Evolutionary conservation across 2,797 vertebrate species (phyloP).

Genomic region (Crenichthys baileyi): DNA sequence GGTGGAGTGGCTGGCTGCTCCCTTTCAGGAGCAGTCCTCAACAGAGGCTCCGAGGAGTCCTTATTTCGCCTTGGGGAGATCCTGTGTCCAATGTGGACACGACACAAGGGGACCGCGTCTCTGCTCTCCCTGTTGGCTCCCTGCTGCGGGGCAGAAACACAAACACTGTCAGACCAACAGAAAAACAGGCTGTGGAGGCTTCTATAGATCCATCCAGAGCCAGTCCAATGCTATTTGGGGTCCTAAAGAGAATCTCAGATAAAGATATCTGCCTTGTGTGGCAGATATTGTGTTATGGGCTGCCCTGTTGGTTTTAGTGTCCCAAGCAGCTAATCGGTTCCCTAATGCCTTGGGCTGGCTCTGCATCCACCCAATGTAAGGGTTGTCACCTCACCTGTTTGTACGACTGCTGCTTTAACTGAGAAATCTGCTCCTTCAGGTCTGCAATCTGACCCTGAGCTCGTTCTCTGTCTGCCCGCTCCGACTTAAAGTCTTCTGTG

Average conservation of each 20-base stretch:
- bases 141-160: slow-evolving; percentile 28
- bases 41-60: slow-evolving; percentile 63
- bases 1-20: slow-evolving; percentile 47
- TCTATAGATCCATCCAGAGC: neutral
- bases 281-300: neutral
- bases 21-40: slow-evolving; percentile 69
- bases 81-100: slow-evolving; percentile 74
- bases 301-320: neutral
- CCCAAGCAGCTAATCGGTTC: neutral
- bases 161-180: slow-evolving; percentile 13
- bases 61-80: slow-evolving; percentile 66
- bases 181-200: neutral
- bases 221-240: neutral
- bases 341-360: neutral
- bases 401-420: slow-evolving; percentile 81
- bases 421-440: slow-evolving; percentile 84
- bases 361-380: neutral
- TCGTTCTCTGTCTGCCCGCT: slow-evolving; percentile 90
- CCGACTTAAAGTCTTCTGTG: slow-evolving; percentile 91
- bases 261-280: neutral
- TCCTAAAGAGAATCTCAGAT: neutral
- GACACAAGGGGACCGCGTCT: slow-evolving; percentile 69
- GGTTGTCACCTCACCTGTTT: slow-evolving; percentile 79
- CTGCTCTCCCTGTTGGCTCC: slow-evolving; percentile 71
- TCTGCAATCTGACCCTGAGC: slow-evolving; percentile 89